Conservation (phyloP, 2,888 invertebrate genomes). For the Agonopterix alstromeriana region DNA sequence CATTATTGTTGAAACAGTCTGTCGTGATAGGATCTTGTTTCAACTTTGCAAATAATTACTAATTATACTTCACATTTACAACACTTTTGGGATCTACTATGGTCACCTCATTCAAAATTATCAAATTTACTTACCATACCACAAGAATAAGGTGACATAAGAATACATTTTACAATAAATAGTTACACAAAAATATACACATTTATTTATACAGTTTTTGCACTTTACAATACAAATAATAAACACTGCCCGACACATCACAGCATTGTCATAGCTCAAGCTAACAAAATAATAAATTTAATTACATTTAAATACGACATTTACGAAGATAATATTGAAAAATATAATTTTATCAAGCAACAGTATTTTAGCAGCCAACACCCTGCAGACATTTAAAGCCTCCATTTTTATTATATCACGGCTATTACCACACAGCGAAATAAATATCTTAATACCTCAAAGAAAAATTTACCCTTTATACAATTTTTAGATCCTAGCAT, state of each 20-base stretch:
- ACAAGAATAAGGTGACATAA: conserved; percentile 29
- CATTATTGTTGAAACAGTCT: conserved; percentile 34
- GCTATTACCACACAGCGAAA: conserved; percentile 62
- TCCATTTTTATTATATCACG: conserved; percentile 30
- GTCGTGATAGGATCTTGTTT: conserved; percentile 20
- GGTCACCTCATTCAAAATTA: conserved; percentile 16
- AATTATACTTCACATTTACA: conserved; percentile 34
- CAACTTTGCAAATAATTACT: conserved; percentile 19
- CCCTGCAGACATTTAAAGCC: conserved; percentile 75
- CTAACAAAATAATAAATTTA: conserved; percentile 33
- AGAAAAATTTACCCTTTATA: too few species aligned
- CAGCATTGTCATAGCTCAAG: conserved; percentile 56
- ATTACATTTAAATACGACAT: conserved; percentile 3
- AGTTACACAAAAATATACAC: conserved; percentile 18
- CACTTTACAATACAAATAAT: conserved; percentile 28
- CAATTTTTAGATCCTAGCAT: too few species aligned
- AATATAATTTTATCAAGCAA: conserved; percentile 24
- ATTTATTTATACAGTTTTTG: conserved; percentile 22
- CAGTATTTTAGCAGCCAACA: conserved; percentile 63
- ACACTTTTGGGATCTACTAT: conserved; percentile 66
- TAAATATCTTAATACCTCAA: too few species aligned
- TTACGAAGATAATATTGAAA: conserved; percentile 14
- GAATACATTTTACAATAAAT: conserved; percentile 16
- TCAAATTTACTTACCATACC: not conserved
- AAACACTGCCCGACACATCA: conserved; percentile 26